Percentiles rank a stretch among this genome's conserved stretches.
These are phyloP conservation scores for Lepilemur septentrionalis DNA, from an alignment of 2,797 vertebrate genomes.

Conservation along the genomic window DNA sequence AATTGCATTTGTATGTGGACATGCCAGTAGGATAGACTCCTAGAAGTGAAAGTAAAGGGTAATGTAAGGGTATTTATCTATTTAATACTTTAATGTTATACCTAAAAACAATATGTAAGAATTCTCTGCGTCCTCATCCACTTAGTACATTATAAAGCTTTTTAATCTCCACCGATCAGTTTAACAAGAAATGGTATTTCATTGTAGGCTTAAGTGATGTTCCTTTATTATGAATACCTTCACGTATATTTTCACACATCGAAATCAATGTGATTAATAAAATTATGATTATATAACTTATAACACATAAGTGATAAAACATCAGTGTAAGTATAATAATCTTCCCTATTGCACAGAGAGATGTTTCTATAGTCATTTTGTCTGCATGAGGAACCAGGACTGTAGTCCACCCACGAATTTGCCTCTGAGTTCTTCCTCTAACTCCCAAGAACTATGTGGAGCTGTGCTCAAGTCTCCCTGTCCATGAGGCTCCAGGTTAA, in stretches of 20 bases:
- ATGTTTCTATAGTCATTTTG: background rate
- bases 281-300: background rate
- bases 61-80: background rate
- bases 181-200: background rate
- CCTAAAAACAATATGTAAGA: background rate
- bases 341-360: background rate
- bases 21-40: background rate
- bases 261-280: background rate
- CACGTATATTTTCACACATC: background rate
- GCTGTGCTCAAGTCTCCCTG: background rate
- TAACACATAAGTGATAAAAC: background rate
- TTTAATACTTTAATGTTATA: background rate
- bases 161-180: background rate
- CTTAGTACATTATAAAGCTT: background rate
- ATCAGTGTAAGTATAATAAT: background rate
- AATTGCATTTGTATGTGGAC: background rate
- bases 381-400: background rate
- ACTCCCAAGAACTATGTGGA: background rate
- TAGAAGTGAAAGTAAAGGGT: background rate
- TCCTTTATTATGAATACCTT: background rate
- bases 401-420: background rate
- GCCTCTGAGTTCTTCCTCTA: background rate
- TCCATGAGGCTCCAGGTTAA: background rate
- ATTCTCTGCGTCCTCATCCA: background rate
- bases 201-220: background rate